phyloP scores from a whole-genome alignment of 1,140 invertebrate genomes.

The Ceratina calcarata region DNA sequence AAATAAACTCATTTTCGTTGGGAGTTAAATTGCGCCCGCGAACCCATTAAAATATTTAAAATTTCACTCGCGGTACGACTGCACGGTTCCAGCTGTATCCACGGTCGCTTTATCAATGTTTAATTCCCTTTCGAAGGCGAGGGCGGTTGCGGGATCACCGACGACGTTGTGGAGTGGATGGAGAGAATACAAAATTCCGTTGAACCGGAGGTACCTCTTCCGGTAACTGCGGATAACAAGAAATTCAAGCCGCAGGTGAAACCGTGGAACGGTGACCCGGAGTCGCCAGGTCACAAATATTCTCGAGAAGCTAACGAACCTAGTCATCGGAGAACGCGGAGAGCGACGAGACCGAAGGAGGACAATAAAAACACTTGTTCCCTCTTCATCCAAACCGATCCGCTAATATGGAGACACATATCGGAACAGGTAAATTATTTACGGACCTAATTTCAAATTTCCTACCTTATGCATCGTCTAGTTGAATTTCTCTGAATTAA shows the following conservation, averaged over 20 bases:
- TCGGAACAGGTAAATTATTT: slow-evolving; percentile 80
- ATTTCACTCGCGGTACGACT: too few species aligned
- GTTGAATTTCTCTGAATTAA: not conserved
- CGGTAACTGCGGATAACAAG: slow-evolving; percentile 73
- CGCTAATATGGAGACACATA: slow-evolving; percentile 97
- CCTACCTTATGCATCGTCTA: too few species aligned
- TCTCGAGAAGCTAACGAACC: slow-evolving; percentile 84
- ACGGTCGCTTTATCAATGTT: not conserved
- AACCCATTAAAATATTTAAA: not conserved
- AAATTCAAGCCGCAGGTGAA: slow-evolving; percentile 63
- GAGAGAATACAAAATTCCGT: slow-evolving; percentile 93
- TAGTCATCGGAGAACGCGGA: slow-evolving; percentile 78
- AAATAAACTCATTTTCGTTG: too few species aligned
- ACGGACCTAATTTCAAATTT: not conserved
- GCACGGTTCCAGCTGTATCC: too few species aligned
- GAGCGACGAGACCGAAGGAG: slow-evolving; percentile 83
- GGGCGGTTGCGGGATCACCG: slow-evolving; percentile 92
- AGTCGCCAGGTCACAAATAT: slow-evolving; percentile 83
- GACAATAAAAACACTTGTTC: slow-evolving; percentile 91
- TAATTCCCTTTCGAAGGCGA: slow-evolving; percentile 81
- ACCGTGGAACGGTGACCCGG: slow-evolving; percentile 71
- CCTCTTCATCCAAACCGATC: slow-evolving; percentile 98
- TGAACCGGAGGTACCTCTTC: slow-evolving; percentile 81
- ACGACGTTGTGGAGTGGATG: slow-evolving; percentile 95
- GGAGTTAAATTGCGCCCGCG: not conserved